Base-by-base conservation (phyloP, 2,888 invertebrate genomes). In the Beris chalybata region DNA sequence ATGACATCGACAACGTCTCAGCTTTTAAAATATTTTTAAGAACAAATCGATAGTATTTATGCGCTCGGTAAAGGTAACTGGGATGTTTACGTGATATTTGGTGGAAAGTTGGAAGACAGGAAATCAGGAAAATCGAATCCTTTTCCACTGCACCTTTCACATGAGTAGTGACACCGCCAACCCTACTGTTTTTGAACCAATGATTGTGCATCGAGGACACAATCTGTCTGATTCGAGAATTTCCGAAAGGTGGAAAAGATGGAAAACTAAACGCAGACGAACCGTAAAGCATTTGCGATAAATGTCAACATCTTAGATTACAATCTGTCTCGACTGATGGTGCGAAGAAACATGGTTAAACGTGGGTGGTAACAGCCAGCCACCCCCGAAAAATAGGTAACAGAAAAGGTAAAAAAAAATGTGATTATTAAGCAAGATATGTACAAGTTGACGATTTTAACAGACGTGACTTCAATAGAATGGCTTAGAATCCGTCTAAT, bases 301-400 rank as follows among this genome's bases (percentile, higher is more conserved):
- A 66, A 64, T 66, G 71, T 71, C 71, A 68, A 71, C 71, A 71
- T 69, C 71, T 71, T 45, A 70, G 71, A 71, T 72, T 70, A 69
- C 68, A 70, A 71, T 72, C 71, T 71, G 71, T 72, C 71, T 70
- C 67, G 71, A 68, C 69, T 71, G 70, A 71, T 71, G 71, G 67
- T 22, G 22, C 22, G 22, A 22, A 22, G 22, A 22, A 22, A 22
- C 22, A 22, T 1, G 22, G 22, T 22, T 22, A 22, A 22, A 3
- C 22, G 22, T 22, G 22, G 22, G 22, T 22, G 22, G 22, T 3
- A 22, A 3, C 22, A 22, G 22, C 22, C 22, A 22, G 22, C 22
- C 3, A 22, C 22, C 22, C 22, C 22, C 22, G 22, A 22, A 22
- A 22, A 22, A 22, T 22, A 22, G 22, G 22, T 22, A 22, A 22